These are phyloP conservation scores for Drosophila azteca DNA, from an alignment of 1,140 invertebrate genomes.

Conservation along the genomic window DNA sequence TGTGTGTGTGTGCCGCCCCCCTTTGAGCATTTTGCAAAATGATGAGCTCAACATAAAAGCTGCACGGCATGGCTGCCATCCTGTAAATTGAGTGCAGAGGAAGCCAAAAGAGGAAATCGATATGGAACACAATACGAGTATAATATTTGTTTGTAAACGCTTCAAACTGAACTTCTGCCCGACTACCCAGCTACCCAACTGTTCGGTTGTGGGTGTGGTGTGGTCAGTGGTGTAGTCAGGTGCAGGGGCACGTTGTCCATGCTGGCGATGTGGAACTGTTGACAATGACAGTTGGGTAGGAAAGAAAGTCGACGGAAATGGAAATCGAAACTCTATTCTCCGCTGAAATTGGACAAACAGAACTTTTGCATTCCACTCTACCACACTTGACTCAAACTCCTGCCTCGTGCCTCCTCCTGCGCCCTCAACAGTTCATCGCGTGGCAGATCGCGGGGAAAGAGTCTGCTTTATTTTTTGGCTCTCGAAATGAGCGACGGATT, in stretches of 20 bases:
- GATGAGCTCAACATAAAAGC: conserved; percentile 65
- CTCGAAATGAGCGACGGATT: conserved; percentile 55
- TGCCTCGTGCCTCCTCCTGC: not conserved
- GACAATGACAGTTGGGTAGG: conserved; percentile 36
- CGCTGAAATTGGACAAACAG: conserved; percentile 8
- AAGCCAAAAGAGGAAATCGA: conserved; percentile 43
- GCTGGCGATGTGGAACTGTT: conserved; percentile 13
- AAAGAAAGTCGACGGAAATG: not conserved
- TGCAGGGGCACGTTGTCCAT: not conserved
- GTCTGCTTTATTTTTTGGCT: conserved; percentile 9
- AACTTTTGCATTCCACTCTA: conserved; percentile 43
- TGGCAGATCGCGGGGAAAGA: not conserved
- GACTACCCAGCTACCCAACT: not conserved
- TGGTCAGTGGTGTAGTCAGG: not conserved
- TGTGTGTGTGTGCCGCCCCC: no score
- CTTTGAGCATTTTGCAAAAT: conserved; percentile 41
- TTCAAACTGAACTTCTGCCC: not conserved
- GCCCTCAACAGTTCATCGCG: not conserved
- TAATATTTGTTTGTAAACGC: conserved; percentile 47
- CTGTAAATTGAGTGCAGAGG: conserved; percentile 52
- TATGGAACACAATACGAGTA: conserved; percentile 42
- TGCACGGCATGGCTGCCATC: conserved; percentile 42
- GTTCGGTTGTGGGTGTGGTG: not conserved
- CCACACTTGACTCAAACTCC: conserved; percentile 5
- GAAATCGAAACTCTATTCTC: conserved; percentile 42